These are phyloP conservation scores for Leptothorax acervorum DNA, from an alignment of 2,888 invertebrate species.

Conservation along the genomic window DNA sequence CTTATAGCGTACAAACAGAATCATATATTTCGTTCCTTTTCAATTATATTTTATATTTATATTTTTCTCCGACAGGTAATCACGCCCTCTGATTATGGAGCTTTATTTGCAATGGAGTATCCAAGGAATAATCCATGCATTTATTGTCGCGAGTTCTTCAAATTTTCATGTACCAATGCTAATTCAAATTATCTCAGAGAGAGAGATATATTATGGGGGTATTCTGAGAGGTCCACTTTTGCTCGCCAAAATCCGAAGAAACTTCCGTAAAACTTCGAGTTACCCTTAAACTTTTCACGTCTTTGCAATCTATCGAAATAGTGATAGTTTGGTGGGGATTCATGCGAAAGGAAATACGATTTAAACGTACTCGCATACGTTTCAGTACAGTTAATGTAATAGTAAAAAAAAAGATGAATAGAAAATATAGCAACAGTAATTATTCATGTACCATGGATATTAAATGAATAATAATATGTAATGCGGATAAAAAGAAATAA, in stretches of 20 bases:
- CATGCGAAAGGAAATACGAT: neutral
- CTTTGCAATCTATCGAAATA: conserved; percentile 23
- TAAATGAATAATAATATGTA: neutral
- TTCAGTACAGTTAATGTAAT: neutral
- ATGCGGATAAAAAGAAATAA: neutral
- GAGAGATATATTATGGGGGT: neutral
- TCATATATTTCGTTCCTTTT: conserved; percentile 7
- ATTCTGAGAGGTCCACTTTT: neutral
- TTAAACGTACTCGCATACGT: neutral
- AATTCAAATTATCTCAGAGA: conserved; percentile 10
- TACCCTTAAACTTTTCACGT: conserved; percentile 6
- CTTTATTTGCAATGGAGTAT: neutral
- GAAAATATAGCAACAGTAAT: neutral
- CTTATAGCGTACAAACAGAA: conserved; percentile 17
- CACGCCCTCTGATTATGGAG: neutral
- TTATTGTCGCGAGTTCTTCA: neutral
- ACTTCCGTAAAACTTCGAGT: conserved; percentile 10
- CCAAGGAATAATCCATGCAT: neutral
- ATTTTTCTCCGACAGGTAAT: neutral
- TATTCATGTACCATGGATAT: neutral
- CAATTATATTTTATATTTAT: conserved; percentile 24
- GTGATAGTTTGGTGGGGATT: neutral
- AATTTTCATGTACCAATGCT: neutral
- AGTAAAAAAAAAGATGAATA: neutral
- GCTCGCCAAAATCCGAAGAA: neutral